phyloP scores from a whole-genome alignment of 2,797 vertebrate genomes.

The Enteromius mattozi region DNA sequence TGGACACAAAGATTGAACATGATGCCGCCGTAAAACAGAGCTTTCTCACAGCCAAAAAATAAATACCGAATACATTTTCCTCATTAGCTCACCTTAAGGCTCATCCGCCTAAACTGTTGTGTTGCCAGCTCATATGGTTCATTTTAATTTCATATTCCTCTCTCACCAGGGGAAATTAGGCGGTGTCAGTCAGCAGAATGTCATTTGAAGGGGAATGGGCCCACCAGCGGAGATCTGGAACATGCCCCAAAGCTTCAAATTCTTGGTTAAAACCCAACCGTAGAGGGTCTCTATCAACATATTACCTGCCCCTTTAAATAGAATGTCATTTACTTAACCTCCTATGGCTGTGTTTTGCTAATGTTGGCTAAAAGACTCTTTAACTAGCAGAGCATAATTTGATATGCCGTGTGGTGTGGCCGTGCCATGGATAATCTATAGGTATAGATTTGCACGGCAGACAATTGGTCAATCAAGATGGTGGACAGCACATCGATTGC shows the following conservation, averaged over 20 bases:
- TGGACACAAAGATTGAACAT: slow-evolving; percentile 56
- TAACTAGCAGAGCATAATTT: slow-evolving; percentile 54
- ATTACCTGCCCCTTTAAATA: slow-evolving; percentile 41
- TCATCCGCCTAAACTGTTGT: slow-evolving; percentile 59
- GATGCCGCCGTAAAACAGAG: slow-evolving; percentile 59
- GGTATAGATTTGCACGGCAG: slow-evolving; percentile 55
- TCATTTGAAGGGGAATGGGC: slow-evolving; percentile 59
- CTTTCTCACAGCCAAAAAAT: slow-evolving; percentile 57
- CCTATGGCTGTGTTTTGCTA: slow-evolving; percentile 44
- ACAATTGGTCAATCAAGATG: slow-evolving; percentile 60
- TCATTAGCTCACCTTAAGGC: slow-evolving; percentile 69
- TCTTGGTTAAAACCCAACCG: slow-evolving; percentile 42
- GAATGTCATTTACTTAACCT: slow-evolving; percentile 37
- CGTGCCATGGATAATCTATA: slow-evolving; percentile 56
- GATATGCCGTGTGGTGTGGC: slow-evolving; percentile 48
- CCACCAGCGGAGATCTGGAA: slow-evolving; percentile 60
- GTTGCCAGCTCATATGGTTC: slow-evolving; percentile 65
- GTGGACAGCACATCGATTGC: slow-evolving; percentile 57
- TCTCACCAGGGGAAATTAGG: slow-evolving; percentile 56
- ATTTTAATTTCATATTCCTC: slow-evolving; percentile 64
- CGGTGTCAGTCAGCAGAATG: slow-evolving; percentile 60
- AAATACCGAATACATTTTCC: slow-evolving; percentile 63
- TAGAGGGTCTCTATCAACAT: slow-evolving; percentile 46
- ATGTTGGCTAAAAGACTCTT: slow-evolving; percentile 52
- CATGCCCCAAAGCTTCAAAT: slow-evolving; percentile 52